phyloP scores from a whole-genome alignment of 2,113 vertebrate genomes.

The Pelecanus crispus region DNA sequence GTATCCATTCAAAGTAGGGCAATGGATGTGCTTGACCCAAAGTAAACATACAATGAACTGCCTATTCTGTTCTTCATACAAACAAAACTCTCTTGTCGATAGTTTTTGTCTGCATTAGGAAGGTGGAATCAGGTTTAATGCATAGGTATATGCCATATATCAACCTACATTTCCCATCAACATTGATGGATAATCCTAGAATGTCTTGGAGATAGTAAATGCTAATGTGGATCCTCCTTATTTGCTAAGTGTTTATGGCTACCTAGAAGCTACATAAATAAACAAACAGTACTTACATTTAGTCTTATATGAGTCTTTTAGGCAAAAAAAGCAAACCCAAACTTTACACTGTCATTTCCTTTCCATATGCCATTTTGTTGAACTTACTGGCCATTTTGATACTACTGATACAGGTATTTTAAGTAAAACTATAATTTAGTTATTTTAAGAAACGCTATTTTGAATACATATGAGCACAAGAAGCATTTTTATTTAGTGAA shows the following conservation, averaged over 20 bases:
- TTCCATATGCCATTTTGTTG: neutral
- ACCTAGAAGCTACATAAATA: neutral
- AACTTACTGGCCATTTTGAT: neutral
- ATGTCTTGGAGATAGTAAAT: neutral
- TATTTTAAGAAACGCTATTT: neutral
- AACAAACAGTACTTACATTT: neutral
- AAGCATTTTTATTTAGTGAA: constrained; percentile 27
- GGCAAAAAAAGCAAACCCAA: neutral
- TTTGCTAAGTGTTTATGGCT: neutral
- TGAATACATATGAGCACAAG: neutral
- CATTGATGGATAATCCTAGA: neutral
- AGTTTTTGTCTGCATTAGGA: neutral
- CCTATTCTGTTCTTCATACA: neutral
- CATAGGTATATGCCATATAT: neutral
- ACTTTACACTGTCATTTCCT: neutral
- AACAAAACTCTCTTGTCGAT: neutral
- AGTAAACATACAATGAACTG: neutral
- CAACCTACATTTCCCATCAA: neutral
- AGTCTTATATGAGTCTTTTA: neutral
- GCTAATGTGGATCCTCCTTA: neutral
- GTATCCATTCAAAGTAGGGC: neutral
- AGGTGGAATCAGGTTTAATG: neutral
- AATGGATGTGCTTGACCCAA: neutral
- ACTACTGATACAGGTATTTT: neutral
- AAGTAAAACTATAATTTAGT: neutral